Evolutionary conservation across 2,888 invertebrate species (phyloP), one percentile per base, ranked within the genome.

Genomic region (Epinotia nisella): DNA sequence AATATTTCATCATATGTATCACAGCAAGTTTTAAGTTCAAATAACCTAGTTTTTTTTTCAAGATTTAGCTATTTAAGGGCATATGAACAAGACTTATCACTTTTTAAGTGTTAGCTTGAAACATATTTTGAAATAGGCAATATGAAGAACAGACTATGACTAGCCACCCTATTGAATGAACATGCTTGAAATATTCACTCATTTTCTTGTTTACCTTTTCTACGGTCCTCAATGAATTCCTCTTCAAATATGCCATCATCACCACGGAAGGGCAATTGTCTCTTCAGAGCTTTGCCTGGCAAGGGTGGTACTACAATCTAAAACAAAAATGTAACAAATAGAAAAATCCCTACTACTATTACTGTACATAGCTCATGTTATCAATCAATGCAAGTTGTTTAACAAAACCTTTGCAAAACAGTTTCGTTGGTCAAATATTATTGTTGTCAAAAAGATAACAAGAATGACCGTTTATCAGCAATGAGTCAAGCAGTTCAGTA

Each of bases 231-330:
- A 85, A 99, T 99, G 89, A 99, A 99, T 85, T 98, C 99, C 86
- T 99, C 99, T 90, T 99, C 99, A 91, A 98, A 99, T 84, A 99
- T 98, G 70, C 99, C 99, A 94, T 99, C 99, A 87, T 99, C 99
- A 15, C 98, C 97, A 78, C 99, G 95, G 94, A 99, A 99, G 21
- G 99, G 99, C 92, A 99, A 95, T 90, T 99, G 99, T 86, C 99
- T 95, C 92, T 99, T 99, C 96, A 99, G 96, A 9, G 99, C 99
- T 94, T 99, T 99, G 19, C 99, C 98, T 3, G 99, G 99, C 83
- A 99, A 94, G 51, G 98, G 97, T 75, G 99, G 99, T 55, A 99
- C 99, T 70, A 99, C 99, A 94, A 99, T 99, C 98, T 98, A 88
- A 64, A 89, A 64, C 49, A 78, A 45, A 70, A 21, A 75, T 80